A percentile compares a stretch with the other conserved stretches of the same genome.
phyloP scores from a whole-genome alignment of 2,888 invertebrate genomes.

The Acronicta alni region DNA sequence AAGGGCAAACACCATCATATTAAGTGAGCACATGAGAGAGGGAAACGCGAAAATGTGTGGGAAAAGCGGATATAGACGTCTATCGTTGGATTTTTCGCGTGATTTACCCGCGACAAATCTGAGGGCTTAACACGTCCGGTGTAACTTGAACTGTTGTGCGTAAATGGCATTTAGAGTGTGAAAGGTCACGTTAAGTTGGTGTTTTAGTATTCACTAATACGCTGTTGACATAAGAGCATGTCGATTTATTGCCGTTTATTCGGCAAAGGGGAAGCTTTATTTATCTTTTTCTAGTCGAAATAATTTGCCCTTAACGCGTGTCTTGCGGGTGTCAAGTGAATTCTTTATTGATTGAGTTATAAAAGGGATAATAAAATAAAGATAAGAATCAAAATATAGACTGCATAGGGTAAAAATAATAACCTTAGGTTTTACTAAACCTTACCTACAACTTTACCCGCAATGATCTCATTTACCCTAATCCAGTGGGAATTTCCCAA shows the following conservation, averaged over 20 bases:
- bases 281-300: slow-evolving; percentile 83
- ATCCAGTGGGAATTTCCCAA: too few relatives aligned
- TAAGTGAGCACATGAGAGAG: slow-evolving; percentile 89
- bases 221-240: slow-evolving; percentile 84
- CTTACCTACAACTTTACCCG: too few relatives aligned
- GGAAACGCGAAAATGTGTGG: slow-evolving; percentile 88
- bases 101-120: slow-evolving; percentile 87
- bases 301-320: slow-evolving; percentile 73
- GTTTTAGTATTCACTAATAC: slow-evolving; percentile 78
- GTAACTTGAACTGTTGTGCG: slow-evolving; percentile 62
- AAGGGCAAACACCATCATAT: slow-evolving; percentile 88
- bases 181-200: slow-evolving; percentile 65
- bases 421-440: too few relatives aligned
- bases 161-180: slow-evolving; percentile 18
- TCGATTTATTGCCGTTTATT: slow-evolving; percentile 85
- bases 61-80: slow-evolving; percentile 89
- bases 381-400: neutral
- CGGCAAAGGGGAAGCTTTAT: slow-evolving; percentile 81
- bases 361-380: slow-evolving; percentile 8
- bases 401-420: too few relatives aligned
- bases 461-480: too few relatives aligned
- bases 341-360: slow-evolving; percentile 55
- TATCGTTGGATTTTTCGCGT: slow-evolving; percentile 88
- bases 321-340: slow-evolving; percentile 64
- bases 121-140: slow-evolving; percentile 76